Evolutionary conservation across 2,888 invertebrate species (phyloP).

Genomic region (Pilophorus perplexus): DNA sequence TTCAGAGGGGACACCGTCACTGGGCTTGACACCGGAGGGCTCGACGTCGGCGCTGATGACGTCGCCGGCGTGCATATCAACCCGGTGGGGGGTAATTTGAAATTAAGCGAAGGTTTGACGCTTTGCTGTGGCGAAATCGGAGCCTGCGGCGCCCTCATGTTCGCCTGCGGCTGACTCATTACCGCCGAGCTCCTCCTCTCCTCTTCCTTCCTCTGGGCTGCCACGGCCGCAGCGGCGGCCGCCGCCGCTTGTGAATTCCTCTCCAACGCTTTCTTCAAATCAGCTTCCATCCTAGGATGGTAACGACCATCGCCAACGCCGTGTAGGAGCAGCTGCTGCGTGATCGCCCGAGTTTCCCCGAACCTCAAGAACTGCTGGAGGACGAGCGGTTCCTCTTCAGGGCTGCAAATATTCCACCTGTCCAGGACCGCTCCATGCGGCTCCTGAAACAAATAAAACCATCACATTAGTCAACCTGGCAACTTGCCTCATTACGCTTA

Average conservation of each 20-base stretch:
- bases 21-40: conserved; percentile 64
- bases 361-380: conserved; percentile 88
- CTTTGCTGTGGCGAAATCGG: conserved; percentile 35
- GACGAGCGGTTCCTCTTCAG: conserved; percentile 86
- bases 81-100: conserved; percentile 54
- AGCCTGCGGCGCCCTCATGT: conserved; percentile 26
- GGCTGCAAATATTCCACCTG: conserved; percentile 83
- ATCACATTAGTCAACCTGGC: not conserved
- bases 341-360: conserved; percentile 81
- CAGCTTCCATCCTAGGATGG: conserved; percentile 57
- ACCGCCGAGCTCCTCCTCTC: conserved; percentile 37
- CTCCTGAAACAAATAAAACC: conserved; percentile 62
- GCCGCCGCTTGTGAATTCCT: conserved; percentile 48
- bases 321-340: conserved; percentile 61
- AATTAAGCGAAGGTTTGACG: conserved; percentile 52
- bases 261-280: conserved; percentile 60
- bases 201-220: conserved; percentile 41
- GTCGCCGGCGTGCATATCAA: conserved; percentile 48
- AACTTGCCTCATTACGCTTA: too few species aligned
- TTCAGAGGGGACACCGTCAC: conserved; percentile 75
- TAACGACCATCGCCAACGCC: conserved; percentile 53
- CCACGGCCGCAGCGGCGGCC: conserved; percentile 52
- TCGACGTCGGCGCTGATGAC: conserved; percentile 58
- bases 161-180: not conserved
- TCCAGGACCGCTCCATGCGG: conserved; percentile 75